Base-by-base conservation (phyloP, 2,113 vertebrate genomes). In the Thinocorus orbignyianus region DNA sequence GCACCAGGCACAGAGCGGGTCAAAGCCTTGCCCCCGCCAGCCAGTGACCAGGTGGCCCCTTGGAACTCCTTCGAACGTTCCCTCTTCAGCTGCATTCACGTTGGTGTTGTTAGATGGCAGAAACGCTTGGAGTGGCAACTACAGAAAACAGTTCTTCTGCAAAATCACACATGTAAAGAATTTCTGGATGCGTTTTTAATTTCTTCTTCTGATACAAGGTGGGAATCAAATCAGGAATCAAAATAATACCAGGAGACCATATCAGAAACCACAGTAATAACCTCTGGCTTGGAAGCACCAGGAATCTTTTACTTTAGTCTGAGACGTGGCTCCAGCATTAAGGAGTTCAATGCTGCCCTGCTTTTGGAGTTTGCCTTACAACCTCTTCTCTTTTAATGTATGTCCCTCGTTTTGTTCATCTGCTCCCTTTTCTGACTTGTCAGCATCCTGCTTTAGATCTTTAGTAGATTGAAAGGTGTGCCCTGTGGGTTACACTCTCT, bases 381-480 rank as follows among this genome's bases (percentile, higher is more conserved):
- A 39, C 55, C 69, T 84, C 61, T 81, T 88, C 31, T 61, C 73
- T 84, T 84, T 85, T 79, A 94, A 96, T 78, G 41, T 71, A 79
- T 42, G 84, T 37, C 91, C 81, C 71, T 44, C 42, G 11, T 89
- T 95, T 87, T 86, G 87, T 65, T 95, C 83, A 49, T 90, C 70
- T 95, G 79, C 90, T 95, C 79, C 91, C 49, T 95, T 97, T 97
- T 96, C 95, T 95, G 95, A 96, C 41, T 19, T 81, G 96, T 97
- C 97, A 98, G 97, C 96, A 92, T 57, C 94, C 91, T 91, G 84
- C 91, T 79, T 86, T 41, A 84, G 90, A 61, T 92, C 90, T 87
- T 22, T 42, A 77, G 81, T n/a, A 96, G 96, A 97, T 62, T 92
- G 96, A 96, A 97, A 97, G 97, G 93, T 97, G 97, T 89, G 97